phyloP scores from a whole-genome alignment of 2,797 vertebrate species.

The Protosalanx chinensis region DNA sequence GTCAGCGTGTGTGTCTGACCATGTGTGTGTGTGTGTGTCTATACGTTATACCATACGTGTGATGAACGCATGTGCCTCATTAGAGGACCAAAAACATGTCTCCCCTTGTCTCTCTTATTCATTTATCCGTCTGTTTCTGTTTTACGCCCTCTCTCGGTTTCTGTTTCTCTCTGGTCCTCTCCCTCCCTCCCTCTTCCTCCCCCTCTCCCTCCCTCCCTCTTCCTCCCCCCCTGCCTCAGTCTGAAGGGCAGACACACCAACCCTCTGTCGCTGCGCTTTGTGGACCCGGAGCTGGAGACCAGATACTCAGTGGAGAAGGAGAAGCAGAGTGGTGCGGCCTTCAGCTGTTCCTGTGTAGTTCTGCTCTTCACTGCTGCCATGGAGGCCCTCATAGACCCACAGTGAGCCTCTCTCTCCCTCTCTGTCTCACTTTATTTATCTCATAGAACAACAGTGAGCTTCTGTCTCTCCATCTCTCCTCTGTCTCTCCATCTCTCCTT shows the following conservation, averaged over 20 bases:
- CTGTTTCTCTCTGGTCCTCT: background rate
- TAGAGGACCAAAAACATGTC: background rate
- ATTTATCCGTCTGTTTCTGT: conserved; percentile 5
- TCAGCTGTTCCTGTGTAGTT: conserved; percentile 92
- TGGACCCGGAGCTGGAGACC: conserved; percentile 87
- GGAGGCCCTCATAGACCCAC: conserved; percentile 86
- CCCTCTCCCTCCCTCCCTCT: no score
- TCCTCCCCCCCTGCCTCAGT: background rate
- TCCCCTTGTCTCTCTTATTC: background rate
- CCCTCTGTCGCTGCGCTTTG: conserved; percentile 88
- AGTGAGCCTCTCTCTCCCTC: conserved; percentile 63
- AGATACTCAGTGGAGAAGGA: conserved; percentile 96
- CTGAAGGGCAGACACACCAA: conserved; percentile 87
- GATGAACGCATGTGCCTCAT: no score
- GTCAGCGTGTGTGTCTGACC: background rate
- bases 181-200: background rate
- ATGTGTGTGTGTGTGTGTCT: background rate
- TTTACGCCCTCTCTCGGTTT: background rate
- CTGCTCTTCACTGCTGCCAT: conserved; percentile 84
- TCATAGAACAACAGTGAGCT: background rate
- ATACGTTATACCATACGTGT: no score
- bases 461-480: background rate
- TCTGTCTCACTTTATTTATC: background rate
- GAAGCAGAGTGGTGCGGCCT: conserved; percentile 93
- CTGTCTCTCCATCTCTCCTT: background rate